Percentiles rank a stretch among this genome's conserved stretches.
These are phyloP conservation scores for Eupithecia subumbrata DNA, from an alignment of 2,888 invertebrate genomes.

Conservation along the genomic window DNA sequence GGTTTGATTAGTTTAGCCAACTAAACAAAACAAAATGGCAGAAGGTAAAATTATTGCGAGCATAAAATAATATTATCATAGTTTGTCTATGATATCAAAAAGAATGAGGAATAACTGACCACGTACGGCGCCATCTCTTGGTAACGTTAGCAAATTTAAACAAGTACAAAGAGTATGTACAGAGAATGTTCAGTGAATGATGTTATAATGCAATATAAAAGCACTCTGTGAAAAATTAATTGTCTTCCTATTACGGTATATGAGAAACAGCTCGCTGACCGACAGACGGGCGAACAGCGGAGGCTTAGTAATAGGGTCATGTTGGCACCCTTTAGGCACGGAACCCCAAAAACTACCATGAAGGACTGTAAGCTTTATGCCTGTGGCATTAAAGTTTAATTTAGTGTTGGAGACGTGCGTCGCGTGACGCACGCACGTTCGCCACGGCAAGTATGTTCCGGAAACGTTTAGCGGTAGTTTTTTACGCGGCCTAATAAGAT, in stretches of 20 bases:
- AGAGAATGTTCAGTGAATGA: too few species aligned
- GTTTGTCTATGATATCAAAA: too few species aligned
- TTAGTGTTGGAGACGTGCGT: background rate
- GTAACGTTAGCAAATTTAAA: too few species aligned
- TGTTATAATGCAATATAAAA: too few species aligned
- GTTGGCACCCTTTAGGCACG: background rate
- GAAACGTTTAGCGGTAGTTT: constrained; percentile 7
- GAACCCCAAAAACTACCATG: background rate
- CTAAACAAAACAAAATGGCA: too few species aligned
- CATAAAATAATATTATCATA: too few species aligned
- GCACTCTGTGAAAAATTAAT: background rate
- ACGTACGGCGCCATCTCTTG: too few species aligned
- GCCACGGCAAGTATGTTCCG: background rate
- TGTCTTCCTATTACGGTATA: background rate
- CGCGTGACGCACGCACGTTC: background rate
- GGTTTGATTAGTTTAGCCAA: too few species aligned
- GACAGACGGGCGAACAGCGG: background rate
- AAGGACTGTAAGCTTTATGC: constrained; percentile 3
- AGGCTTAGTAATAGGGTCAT: background rate
- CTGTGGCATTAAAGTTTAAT: background rate
- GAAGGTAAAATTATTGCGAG: too few species aligned
- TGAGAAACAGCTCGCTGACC: background rate
- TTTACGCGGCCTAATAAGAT: constrained; percentile 4
- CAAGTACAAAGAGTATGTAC: too few species aligned
- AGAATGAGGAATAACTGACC: too few species aligned